Evolutionary conservation across 2,113 vertebrate genomes (phyloP), one percentile per base, ranked within the genome.

Genomic region (Microtus ochrogaster): DNA sequence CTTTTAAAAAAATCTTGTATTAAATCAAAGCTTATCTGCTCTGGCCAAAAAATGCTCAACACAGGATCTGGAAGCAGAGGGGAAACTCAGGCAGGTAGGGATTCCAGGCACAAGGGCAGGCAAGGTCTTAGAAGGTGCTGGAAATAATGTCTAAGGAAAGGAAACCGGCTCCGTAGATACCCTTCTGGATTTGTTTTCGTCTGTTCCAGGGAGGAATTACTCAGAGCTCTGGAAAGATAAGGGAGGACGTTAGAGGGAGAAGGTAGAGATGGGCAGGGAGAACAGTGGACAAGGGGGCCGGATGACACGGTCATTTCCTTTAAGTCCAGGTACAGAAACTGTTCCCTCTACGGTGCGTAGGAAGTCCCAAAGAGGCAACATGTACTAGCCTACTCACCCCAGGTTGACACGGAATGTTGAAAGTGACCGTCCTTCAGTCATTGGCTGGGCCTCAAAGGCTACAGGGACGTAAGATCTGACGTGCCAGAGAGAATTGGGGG

Each of bases 21-120:
- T 86, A 70, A 86, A 70, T 49, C 58, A 84, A 68, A 74, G 39
- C 55, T 47, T 92, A 33, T 81, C 61, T 95, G 92, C 86, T 94
- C 76, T 91, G 89, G 76, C 93, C 90, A 95, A 91, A 81, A 66
- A 93, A 19, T 90, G 52, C 49, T 88, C 89, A 95, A 22, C 22
- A 39, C 49, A 72, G 93, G 65, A 84, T 95, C 89, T 84, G 36
- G 89, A 94, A 92, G 61, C 61, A 22, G 28, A 52, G 36, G 52
- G 52, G 72, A 30, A 73, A 87, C 78, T 82, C 14, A 44, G 55
- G 22, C 30, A 89, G 68, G 14, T 81, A 89, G 68, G 14, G 76
- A 47, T 68, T 92, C 44, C 26, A 92, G 58, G 77, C 3, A 4
- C 5, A n/a, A 39, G 41, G 39, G 11, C 41, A 81, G 85, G 49